Evolutionary conservation across 2,113 vertebrate genomes (phyloP).

Genomic region (Oenanthe melanoleuca): DNA sequence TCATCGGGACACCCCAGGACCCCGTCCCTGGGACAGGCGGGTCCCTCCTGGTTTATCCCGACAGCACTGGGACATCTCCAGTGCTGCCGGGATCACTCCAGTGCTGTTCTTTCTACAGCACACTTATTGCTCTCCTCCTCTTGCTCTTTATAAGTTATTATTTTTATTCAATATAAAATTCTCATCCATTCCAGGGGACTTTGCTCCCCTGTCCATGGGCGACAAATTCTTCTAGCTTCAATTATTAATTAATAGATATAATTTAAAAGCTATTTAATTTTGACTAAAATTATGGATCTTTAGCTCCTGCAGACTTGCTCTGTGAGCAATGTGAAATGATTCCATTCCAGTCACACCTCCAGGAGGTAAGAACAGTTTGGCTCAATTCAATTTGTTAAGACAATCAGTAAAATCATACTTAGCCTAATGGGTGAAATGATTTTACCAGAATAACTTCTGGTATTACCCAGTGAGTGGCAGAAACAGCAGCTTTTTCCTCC

Average conservation of each 20-base stretch:
- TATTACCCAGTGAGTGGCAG: neutral
- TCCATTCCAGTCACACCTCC: neutral
- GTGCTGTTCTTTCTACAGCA: slow-evolving; percentile 18
- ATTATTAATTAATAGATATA: neutral
- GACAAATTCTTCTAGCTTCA: slow-evolving; percentile 2
- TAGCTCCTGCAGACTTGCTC: neutral
- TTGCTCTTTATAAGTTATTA: slow-evolving; percentile 58
- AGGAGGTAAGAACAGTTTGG: neutral
- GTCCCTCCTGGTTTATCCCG: neutral
- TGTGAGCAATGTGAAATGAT: neutral
- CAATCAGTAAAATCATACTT: neutral
- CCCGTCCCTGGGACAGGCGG: neutral
- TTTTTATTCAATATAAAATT: slow-evolving; percentile 36
- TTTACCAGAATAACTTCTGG: neutral
- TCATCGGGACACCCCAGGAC: too few species aligned
- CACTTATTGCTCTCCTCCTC: slow-evolving; percentile 10
- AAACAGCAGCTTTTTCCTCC: neutral
- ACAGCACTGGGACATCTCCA: neutral
- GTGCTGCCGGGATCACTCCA: accelerated
- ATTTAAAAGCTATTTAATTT: neutral
- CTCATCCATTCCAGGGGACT: neutral
- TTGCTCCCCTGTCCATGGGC: neutral
- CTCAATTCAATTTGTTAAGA: neutral
- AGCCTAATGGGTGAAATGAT: neutral
- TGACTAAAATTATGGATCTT: neutral